phyloP scores from a whole-genome alignment of 2,797 vertebrate genomes.

The Rhodeus uyekii region DNA sequence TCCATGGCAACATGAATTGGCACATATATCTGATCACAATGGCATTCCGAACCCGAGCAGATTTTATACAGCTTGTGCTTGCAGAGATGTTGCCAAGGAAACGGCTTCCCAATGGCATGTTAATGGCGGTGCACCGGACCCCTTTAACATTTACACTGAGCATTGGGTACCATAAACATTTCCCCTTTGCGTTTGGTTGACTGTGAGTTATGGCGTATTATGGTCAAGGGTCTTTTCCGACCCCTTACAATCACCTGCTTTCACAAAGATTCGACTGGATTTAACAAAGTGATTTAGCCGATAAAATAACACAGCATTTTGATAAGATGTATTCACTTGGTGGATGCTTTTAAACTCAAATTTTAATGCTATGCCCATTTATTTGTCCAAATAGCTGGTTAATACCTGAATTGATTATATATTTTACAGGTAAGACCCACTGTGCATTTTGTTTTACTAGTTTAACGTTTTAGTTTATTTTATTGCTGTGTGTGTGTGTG shows the following conservation, averaged over 20 bases:
- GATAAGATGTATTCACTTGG: not conserved
- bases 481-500: not conserved
- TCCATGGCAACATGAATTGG: slow-evolving; percentile 70
- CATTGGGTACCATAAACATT: slow-evolving; percentile 57
- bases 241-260: slow-evolving; percentile 39
- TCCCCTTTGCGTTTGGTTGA: slow-evolving; percentile 44
- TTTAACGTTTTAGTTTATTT: not conserved
- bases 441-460: not conserved
- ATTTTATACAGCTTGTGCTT: slow-evolving; percentile 78
- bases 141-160: slow-evolving; percentile 71
- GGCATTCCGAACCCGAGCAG: slow-evolving; percentile 75
- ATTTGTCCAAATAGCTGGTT: not conserved
- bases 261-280: not conserved
- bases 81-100: slow-evolving; percentile 70
- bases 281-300: not conserved
- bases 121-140: slow-evolving; percentile 59
- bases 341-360: not conserved
- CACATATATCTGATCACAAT: slow-evolving; percentile 73
- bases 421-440: not conserved
- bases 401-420: not conserved
- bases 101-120: slow-evolving; percentile 64
- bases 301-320: not conserved
- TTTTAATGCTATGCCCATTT: not conserved
- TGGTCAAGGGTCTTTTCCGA: slow-evolving; percentile 21
- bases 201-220: slow-evolving; percentile 56